Conservation (phyloP, 2,113 vertebrate species). For the Zapornia atra region DNA sequence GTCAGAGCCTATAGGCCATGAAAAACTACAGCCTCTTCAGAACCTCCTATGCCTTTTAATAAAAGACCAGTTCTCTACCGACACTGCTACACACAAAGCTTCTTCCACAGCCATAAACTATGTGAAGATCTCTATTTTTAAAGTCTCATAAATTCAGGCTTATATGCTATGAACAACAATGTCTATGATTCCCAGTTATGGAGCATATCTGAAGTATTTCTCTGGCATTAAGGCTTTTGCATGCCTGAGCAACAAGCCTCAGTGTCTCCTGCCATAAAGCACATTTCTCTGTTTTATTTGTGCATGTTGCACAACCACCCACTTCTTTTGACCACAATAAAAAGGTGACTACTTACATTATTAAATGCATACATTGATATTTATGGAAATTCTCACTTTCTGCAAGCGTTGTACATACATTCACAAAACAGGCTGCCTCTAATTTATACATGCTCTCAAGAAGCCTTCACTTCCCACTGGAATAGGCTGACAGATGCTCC, state of each 20-base stretch:
- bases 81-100: not conserved
- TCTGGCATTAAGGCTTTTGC: not conserved
- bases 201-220: not conserved
- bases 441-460: not conserved
- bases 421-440: not conserved
- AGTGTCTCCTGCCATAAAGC: accelerated
- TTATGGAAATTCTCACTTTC: not conserved
- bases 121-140: not conserved
- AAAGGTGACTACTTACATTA: not conserved
- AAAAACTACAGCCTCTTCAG: not conserved
- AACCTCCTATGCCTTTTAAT: not conserved
- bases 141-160: not conserved
- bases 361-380: accelerated
- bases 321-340: not conserved
- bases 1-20: accelerated
- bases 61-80: not conserved
- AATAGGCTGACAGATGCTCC: not conserved
- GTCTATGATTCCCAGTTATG: not conserved
- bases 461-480: not conserved
- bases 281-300: not conserved
- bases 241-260: not conserved
- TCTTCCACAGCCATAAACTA: not conserved
- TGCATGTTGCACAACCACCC: accelerated
- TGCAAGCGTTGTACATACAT: not conserved
- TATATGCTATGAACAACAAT: not conserved